Evolutionary conservation across 2,888 invertebrate species (phyloP).

Genomic region (Melitaea athalia): DNA sequence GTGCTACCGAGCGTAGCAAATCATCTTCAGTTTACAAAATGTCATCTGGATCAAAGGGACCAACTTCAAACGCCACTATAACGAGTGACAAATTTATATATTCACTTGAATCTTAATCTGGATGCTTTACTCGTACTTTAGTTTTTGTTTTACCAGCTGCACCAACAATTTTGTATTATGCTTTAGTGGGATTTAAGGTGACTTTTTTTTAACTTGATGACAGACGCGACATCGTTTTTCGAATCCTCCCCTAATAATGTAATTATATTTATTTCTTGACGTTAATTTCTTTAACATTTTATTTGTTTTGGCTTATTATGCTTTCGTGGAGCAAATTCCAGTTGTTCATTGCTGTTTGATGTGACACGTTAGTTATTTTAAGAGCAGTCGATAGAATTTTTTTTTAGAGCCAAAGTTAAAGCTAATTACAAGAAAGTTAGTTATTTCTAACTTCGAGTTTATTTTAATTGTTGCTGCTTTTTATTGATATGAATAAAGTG

Average conservation of each 20-base stretch:
- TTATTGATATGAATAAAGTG: too few species aligned
- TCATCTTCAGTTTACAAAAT: constrained; percentile 74
- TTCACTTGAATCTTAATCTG: constrained; percentile 44
- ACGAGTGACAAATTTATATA: constrained; percentile 54
- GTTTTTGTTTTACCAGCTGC: constrained; percentile 42
- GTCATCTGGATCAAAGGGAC: constrained; percentile 74
- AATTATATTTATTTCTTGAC: constrained; percentile 36
- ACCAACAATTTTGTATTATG: constrained; percentile 37
- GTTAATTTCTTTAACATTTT: constrained; percentile 27
- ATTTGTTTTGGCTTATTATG: constrained; percentile 18
- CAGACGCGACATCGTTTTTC: constrained; percentile 54
- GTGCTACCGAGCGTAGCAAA: constrained; percentile 64
- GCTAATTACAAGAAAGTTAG: too few species aligned
- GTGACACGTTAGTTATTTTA: constrained; percentile 11
- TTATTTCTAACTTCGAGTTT: too few species aligned
- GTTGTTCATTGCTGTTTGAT: constrained; percentile 15
- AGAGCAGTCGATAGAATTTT: background rate
- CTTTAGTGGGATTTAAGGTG: constrained; percentile 43
- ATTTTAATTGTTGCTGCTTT: too few species aligned
- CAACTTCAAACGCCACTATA: constrained; percentile 69
- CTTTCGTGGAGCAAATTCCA: constrained; percentile 12
- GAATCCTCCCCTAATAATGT: constrained; percentile 34
- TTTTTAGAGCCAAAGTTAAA: background rate
- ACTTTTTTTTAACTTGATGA: constrained; percentile 70
- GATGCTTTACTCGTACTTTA: constrained; percentile 43